These are phyloP conservation scores for Xanthia icteritia DNA, from an alignment of 2,888 invertebrate species.

Conservation along the genomic window DNA sequence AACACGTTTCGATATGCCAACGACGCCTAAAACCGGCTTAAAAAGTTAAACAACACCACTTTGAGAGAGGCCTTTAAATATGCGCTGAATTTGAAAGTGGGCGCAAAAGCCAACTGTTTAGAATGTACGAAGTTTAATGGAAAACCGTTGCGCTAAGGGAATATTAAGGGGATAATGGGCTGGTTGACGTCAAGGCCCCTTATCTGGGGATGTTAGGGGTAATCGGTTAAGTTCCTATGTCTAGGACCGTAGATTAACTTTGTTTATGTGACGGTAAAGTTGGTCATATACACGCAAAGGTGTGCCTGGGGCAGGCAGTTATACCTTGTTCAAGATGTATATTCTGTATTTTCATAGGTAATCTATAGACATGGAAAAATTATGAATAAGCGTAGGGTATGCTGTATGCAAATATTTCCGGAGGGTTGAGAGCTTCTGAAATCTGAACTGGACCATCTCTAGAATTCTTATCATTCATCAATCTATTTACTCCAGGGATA, in stretches of 20 bases:
- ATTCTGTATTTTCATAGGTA: not conserved
- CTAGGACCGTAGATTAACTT: conserved; percentile 45
- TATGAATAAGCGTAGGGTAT: not conserved
- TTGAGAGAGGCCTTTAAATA: conserved; percentile 83
- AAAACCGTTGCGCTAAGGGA: conserved; percentile 82
- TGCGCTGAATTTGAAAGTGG: conserved; percentile 85
- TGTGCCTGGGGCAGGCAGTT: conserved; percentile 7
- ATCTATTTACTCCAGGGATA: not conserved
- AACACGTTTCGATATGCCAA: conserved; percentile 70
- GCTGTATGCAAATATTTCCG: not conserved
- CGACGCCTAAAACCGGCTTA: conserved; percentile 74
- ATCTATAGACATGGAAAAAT: not conserved
- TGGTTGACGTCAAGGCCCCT: conserved; percentile 67
- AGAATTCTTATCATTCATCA: not conserved
- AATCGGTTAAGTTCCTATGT: conserved; percentile 59
- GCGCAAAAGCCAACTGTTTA: conserved; percentile 84
- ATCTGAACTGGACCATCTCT: not conserved
- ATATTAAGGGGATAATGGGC: conserved; percentile 82
- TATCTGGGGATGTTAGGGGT: conserved; percentile 59
- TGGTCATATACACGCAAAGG: conserved; percentile 31
- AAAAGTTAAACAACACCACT: conserved; percentile 86
- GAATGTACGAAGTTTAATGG: conserved; percentile 88
- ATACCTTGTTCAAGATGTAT: not conserved
- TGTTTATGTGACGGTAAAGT: conserved; percentile 48
- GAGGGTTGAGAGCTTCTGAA: not conserved